Evolutionary conservation across 1,140 invertebrate species (phyloP).

Genomic region (Cotesia glomerata): DNA sequence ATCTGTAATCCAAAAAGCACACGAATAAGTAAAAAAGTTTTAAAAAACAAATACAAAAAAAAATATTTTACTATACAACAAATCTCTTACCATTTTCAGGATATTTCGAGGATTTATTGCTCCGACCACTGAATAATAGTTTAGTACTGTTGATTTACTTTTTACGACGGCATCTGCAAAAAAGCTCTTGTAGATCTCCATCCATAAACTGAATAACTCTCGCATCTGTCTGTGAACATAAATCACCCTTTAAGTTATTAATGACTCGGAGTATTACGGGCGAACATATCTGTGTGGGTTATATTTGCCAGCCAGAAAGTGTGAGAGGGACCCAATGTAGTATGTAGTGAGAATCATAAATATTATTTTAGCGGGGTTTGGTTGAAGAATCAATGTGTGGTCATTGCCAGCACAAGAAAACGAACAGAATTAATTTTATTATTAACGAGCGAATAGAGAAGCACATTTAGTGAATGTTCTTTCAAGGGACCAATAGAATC

Average conservation of each 20-base stretch:
- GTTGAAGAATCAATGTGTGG: conserved; percentile 14
- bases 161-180: conserved; percentile 18
- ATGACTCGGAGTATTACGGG: conserved; percentile 26
- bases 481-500: neutral
- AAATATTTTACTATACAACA: neutral
- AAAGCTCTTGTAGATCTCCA: conserved; percentile 6
- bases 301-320: neutral
- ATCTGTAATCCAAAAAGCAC: neutral
- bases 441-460: neutral
- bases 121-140: neutral
- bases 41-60: neutral
- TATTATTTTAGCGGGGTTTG: neutral
- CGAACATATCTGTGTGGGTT: conserved; percentile 5
- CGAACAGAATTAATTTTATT: conserved; percentile 17
- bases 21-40: neutral
- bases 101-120: neutral
- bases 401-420: conserved; percentile 20
- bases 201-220: neutral
- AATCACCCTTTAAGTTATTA: conserved; percentile 36
- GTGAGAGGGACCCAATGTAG: neutral
- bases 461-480: neutral
- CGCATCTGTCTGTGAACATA: conserved; percentile 40
- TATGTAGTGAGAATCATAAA: conserved; percentile 3
- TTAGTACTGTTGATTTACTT: neutral
- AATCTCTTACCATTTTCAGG: neutral